Evolutionary conservation across 2,888 invertebrate genomes (phyloP), one percentile per base, ranked within the genome.

Genomic region (Labia minor): DNA sequence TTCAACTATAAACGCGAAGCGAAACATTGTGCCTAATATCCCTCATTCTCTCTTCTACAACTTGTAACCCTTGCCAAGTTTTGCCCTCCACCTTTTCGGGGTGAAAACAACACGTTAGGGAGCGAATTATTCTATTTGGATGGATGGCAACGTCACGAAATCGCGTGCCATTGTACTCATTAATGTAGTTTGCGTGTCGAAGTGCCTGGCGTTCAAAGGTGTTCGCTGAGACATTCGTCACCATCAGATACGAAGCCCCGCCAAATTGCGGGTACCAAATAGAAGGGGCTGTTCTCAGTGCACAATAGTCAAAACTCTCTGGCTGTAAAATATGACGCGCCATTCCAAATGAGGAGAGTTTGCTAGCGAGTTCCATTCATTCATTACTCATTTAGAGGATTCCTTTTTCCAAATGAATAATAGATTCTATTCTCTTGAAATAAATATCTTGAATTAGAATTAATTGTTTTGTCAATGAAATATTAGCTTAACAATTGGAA

Each of bases 41-140:
- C 49, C 49, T 4, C 3, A 14, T 14, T 49, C 8, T 26, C 26
- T 26, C 49, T 49, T 14, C 3, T 49, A 8, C 49, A 49, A 49
- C 4, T 49, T 49, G 49, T 49, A 49, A 49, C 49, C 49, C 49
- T 49, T 49, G 14, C 6, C 49, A 49, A 49, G 49, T 49, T 49
- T 49, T 10, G 49, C 49, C 14, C 49, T 49, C 8, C 16, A 11
- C 16, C 49, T 49, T 16, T n/a, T 49, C 16, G 49, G 49, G 49
- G 49, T n/a, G 49, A 49, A 16, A 49, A 49, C 49, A 49, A 49
- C 49, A 49, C 49, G 49, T 49, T 49, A 49, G 49, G 49, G 49
- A 49, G 49, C 49, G 49, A 49, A 49, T 49, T 49, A 49, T 49
- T 49, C 49, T 49, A 49, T 49, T 49, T 49, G 49, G 49, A 49